These are phyloP conservation scores for Pelobates fuscus DNA, from an alignment of 2,113 vertebrate genomes.

Conservation along the genomic window DNA sequence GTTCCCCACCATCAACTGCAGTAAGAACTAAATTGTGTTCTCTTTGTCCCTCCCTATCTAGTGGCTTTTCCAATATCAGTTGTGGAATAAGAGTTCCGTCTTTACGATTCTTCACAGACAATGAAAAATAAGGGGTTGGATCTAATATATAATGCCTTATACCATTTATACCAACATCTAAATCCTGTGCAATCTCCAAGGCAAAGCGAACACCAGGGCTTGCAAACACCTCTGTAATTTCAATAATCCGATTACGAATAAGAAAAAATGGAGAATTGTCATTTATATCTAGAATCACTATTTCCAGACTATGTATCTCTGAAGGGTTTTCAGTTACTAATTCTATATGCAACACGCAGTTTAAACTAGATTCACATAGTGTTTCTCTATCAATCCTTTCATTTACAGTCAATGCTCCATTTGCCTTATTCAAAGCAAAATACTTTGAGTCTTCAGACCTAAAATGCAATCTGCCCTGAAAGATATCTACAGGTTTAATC, in stretches of 20 bases:
- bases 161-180: slow-evolving; percentile 71
- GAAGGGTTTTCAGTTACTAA: slow-evolving; percentile 71
- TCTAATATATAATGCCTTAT: slow-evolving; percentile 69
- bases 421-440: slow-evolving; percentile 71
- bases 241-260: slow-evolving; percentile 58
- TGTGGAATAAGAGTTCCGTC: slow-evolving; percentile 76
- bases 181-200: slow-evolving; percentile 74
- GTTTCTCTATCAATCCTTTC: slow-evolving; percentile 71
- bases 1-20: slow-evolving; percentile 72
- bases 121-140: slow-evolving; percentile 68
- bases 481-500: slow-evolving; percentile 71
- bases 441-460: slow-evolving; percentile 69
- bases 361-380: slow-evolving; percentile 69
- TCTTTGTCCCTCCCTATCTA: slow-evolving; percentile 73
- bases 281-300: slow-evolving; percentile 79
- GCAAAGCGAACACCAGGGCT: slow-evolving; percentile 66
- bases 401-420: slow-evolving; percentile 69
- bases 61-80: slow-evolving; percentile 70
- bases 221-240: slow-evolving; percentile 71
- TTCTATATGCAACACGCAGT: slow-evolving; percentile 72
- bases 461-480: slow-evolving; percentile 67
- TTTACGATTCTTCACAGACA: slow-evolving; percentile 62
- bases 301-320: slow-evolving; percentile 75
- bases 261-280: slow-evolving; percentile 77
- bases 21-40: slow-evolving; percentile 72